These are phyloP conservation scores for Xylocampa areola DNA, from an alignment of 2,888 invertebrate species.

Conservation along the genomic window DNA sequence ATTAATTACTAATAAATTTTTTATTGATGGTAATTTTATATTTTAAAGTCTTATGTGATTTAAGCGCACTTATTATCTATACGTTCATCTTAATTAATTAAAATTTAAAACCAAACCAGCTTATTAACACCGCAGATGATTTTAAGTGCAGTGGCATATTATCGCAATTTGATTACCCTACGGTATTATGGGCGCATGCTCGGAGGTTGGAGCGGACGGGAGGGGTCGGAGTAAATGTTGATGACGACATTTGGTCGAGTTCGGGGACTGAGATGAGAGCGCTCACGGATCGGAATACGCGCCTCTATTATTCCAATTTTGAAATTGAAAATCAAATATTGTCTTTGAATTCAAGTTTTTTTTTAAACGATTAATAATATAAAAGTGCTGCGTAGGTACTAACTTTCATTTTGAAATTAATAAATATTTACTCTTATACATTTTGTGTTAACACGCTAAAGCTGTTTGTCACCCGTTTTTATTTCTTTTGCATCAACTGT, in stretches of 20 bases:
- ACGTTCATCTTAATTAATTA: slow-evolving; percentile 5
- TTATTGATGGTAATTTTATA: neutral
- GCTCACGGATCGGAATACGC: slow-evolving; percentile 60
- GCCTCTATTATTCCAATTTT: slow-evolving; percentile 51
- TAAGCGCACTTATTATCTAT: too few relatives aligned
- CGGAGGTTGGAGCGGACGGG: slow-evolving; percentile 61
- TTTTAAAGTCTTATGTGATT: too few relatives aligned
- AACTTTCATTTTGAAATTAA: slow-evolving; percentile 22
- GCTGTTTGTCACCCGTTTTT: slow-evolving; percentile 57
- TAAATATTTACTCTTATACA: slow-evolving; percentile 34
- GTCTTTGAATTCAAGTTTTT: slow-evolving; percentile 28
- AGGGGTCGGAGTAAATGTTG: slow-evolving; percentile 72
- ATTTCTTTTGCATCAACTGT: slow-evolving; percentile 68
- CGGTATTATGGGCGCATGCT: slow-evolving; percentile 77
- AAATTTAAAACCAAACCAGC: slow-evolving; percentile 6
- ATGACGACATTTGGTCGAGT: slow-evolving; percentile 83
- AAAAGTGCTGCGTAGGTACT: slow-evolving; percentile 12
- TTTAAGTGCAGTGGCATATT: slow-evolving; percentile 65
- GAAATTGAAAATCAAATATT: slow-evolving; percentile 48
- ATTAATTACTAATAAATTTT: too few relatives aligned
- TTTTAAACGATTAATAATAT: slow-evolving; percentile 11
- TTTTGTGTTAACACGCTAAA: slow-evolving; percentile 43
- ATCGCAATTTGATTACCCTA: slow-evolving; percentile 77
- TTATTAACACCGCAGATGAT: slow-evolving; percentile 25
- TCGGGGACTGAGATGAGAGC: slow-evolving; percentile 71